phyloP scores from a whole-genome alignment of 2,113 vertebrate genomes.

The Monarcha castaneiventris region DNA sequence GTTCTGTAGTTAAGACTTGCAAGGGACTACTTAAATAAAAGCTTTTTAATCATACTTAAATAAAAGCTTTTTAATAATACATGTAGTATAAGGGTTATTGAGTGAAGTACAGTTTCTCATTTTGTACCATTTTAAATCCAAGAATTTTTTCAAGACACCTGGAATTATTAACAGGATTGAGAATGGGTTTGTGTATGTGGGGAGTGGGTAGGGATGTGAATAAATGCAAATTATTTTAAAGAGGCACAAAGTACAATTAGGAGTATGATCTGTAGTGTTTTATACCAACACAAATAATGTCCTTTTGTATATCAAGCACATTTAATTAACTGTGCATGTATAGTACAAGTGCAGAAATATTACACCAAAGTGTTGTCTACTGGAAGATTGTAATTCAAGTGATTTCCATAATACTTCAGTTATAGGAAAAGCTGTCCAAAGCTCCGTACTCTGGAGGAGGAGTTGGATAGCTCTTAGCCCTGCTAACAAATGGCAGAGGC shows the following conservation, averaged over 20 bases:
- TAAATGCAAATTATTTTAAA: not conserved
- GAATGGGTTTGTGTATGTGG: not conserved
- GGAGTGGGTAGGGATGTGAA: not conserved
- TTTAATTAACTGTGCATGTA: not conserved
- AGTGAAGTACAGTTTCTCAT: slow-evolving; percentile 32
- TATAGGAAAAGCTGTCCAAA: not conserved
- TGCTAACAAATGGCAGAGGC: not conserved
- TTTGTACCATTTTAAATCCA: slow-evolving; percentile 40
- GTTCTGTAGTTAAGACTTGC: slow-evolving; percentile 5
- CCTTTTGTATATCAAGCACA: not conserved
- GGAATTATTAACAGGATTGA: slow-evolving; percentile 33
- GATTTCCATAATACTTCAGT: not conserved
- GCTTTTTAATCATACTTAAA: slow-evolving; percentile 56
- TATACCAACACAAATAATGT: not conserved
- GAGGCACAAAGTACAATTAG: not conserved
- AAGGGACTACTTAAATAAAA: slow-evolving; percentile 38
- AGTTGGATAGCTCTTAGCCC: not conserved
- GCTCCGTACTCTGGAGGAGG: accelerated
- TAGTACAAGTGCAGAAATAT: not conserved
- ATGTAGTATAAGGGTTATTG: slow-evolving; percentile 2
- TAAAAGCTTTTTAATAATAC: slow-evolving; percentile 50
- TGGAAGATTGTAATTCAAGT: not conserved
- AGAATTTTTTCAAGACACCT: slow-evolving; percentile 2
- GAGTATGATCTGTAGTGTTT: not conserved
- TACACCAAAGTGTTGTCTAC: not conserved